Conservation (phyloP, 2,888 invertebrate species). For the Notocelia uddmanniana region DNA sequence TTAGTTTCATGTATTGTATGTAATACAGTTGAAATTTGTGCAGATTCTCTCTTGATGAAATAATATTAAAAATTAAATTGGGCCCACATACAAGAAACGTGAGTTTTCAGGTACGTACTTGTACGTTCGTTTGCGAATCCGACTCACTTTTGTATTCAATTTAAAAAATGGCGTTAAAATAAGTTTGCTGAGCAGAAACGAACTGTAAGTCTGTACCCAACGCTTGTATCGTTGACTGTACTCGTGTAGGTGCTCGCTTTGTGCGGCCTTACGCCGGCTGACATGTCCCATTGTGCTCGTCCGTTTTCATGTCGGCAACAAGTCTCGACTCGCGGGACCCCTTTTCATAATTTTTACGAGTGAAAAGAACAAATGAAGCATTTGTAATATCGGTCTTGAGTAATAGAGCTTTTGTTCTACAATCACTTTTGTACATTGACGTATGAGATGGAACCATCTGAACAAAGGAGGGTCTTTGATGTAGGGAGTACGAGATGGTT, state of each 20-base stretch:
- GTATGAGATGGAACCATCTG: conserved; percentile 30
- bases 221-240: conserved; percentile 81
- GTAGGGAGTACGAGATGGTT: neutral
- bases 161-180: neutral
- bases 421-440: conserved; percentile 40
- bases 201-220: too few relatives aligned
- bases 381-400: conserved; percentile 39
- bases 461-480: conserved; percentile 30
- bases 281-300: conserved; percentile 73
- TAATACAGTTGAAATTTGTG: too few relatives aligned
- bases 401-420: conserved; percentile 41
- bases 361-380: conserved; percentile 43
- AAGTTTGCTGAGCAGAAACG: conserved; percentile 50
- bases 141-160: too few relatives aligned
- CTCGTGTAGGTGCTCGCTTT: conserved; percentile 71
- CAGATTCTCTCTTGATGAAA: too few relatives aligned
- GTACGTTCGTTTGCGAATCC: too few relatives aligned
- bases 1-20: too few relatives aligned
- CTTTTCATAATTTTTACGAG: conserved; percentile 47
- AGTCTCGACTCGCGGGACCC: conserved; percentile 57
- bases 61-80: too few relatives aligned
- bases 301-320: conserved; percentile 70
- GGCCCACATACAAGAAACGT: too few relatives aligned
- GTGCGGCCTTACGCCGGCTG: conserved; percentile 72
- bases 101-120: too few relatives aligned